Base-by-base conservation (phyloP, 2,797 vertebrate species). In the Poecilia wingei region DNA sequence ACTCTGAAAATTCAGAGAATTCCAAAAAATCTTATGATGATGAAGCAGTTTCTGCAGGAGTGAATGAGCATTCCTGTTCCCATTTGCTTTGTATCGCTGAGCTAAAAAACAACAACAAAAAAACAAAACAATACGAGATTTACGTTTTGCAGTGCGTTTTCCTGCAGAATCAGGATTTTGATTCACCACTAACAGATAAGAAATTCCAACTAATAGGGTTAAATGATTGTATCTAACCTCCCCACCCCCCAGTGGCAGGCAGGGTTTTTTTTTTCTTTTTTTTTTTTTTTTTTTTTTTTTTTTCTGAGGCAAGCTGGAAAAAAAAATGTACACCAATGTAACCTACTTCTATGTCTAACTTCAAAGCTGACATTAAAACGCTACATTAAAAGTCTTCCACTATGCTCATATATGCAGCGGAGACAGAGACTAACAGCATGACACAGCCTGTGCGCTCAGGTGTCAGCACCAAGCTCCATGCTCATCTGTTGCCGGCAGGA, bases 401-500 rank as follows among this genome's bases (percentile, higher is more conserved):
- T 75, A 79, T 43, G 57, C 82, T 76, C 70, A 77, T 73, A 18
- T 75, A 80, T 90, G 90, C 90, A 87, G 91, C 88, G 39, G 66
- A 91, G 73, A 55, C 83, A 84, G 80, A 90, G 74, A 84, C 83
- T 51, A 83, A 79, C 82, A 91, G 91, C 90, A 89, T 90, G 89
- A 90, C 86, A 92, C 91, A 92, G 90, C 83, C 91, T 87, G 89
- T 87, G 74, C 90, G 86, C 89, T 91, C 93, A 94, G 91, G 94
- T 94, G 92, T 90, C 92, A 93, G 91, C 90, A 84, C 84, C 91
- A 78, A 83, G 91, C 90, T 90, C 90, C 88, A 22, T 87, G 92
- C 92, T 92, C 94, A 94, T 95, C 94, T 94, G 94, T 94, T 94
- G 94, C 94, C 93, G 93, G 93, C 91, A 93, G 90, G 92, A 94